phyloP scores from a whole-genome alignment of 2,113 vertebrate genomes.

The Indicator indicator region DNA sequence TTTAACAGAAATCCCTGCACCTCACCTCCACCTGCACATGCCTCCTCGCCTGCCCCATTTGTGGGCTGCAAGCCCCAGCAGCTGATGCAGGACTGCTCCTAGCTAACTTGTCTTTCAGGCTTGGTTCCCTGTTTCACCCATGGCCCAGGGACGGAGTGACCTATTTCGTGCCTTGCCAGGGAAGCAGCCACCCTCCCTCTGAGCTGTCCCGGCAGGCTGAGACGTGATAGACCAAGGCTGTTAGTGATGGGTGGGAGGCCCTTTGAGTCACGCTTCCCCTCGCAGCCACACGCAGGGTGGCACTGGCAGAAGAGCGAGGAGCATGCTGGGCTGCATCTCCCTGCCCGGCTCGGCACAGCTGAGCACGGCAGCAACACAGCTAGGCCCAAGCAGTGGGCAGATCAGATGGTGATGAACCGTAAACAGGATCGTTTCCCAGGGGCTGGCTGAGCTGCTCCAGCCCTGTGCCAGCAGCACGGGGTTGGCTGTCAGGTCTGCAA shows the following conservation, averaged over 20 bases:
- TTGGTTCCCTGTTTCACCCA: rapidly evolving
- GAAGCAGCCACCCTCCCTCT: background rate
- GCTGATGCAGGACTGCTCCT: background rate
- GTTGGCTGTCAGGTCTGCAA: conserved; percentile 17
- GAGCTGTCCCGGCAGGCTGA: background rate
- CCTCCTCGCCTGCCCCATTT: background rate
- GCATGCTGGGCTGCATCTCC: background rate
- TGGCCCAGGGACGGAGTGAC: rapidly evolving
- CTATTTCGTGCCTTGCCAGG: background rate
- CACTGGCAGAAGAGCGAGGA: rapidly evolving
- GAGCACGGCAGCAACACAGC: rapidly evolving
- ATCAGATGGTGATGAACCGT: conserved; percentile 5
- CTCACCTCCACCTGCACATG: rapidly evolving
- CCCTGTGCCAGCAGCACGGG: background rate
- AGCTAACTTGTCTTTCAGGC: background rate
- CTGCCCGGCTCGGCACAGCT: rapidly evolving
- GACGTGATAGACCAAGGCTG: conserved; percentile 21
- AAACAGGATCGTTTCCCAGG: background rate
- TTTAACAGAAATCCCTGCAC: background rate
- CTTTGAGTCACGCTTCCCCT: conserved; percentile 4
- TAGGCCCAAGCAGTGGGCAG: background rate
- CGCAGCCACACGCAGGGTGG: rapidly evolving
- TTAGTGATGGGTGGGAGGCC: conserved; percentile 37
- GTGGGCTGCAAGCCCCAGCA: rapidly evolving
- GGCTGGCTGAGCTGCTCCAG: too few relatives aligned